Base-by-base conservation (phyloP, 2,113 vertebrate genomes). In the Thryonomys swinderianus region DNA sequence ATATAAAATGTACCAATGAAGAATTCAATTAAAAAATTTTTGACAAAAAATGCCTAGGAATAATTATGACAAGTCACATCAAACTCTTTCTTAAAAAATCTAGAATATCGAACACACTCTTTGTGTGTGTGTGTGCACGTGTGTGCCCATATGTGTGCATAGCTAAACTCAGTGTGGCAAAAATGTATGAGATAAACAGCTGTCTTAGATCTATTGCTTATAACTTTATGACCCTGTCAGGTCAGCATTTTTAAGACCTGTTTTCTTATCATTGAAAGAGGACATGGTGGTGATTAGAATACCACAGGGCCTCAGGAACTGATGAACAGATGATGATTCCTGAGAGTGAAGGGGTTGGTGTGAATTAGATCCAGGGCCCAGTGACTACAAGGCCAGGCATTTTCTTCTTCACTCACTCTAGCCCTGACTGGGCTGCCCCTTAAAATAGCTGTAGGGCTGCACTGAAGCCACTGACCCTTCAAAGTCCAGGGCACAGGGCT, bases 241-340 rank as follows among this genome's bases (percentile, higher is more conserved):
- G 23, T 30, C 55, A 91, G 18, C 7, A 80, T 79, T 82, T 90
- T 48, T 37, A 85, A 20, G 30, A 48, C 53, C 30, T 42, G 21
- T 85, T 95, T 90, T 45, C 86, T 64, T 51, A 40, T 42, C 57
- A 57, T 69, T 83, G 66, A 85, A 62, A 85, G 83, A 83, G 23
- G 32, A 45, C 37, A 27, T 7, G 16, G 27, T 2, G 0, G 53
- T 66, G 7, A 34, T 1, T 30, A 32, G 42, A 48, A 67, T 11
- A 34, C 1, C 5, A 23, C 3, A 42, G 42, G 20, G 61, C 4
- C 45, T 14, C 53, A 62, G 0, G 45, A 66, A 71, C n/a, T 51
- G 64, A 40, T 8, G 42, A 32, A 34, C 14, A 61, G 79, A 12
- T 59, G 5, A 30, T 45, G 59, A 5, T 27, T 32, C 12, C 8